These are phyloP conservation scores for Urocitellus parryii DNA, from an alignment of 2,113 vertebrate species.

Conservation along the genomic window DNA sequence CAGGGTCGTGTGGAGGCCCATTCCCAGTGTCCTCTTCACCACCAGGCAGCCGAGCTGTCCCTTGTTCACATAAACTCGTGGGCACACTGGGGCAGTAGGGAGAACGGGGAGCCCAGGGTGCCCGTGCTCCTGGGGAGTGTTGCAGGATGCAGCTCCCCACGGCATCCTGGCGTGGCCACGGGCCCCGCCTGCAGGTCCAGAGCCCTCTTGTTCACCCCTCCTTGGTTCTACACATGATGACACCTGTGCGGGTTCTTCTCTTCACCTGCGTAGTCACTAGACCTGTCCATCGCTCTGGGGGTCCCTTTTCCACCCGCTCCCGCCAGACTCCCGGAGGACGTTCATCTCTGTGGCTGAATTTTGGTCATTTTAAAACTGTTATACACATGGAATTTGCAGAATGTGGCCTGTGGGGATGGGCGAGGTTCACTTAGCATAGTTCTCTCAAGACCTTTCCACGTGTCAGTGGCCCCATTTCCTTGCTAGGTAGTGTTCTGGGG, in stretches of 20 bases:
- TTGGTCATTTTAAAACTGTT: neutral
- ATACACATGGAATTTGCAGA: fast-evolving
- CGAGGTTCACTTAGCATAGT: neutral
- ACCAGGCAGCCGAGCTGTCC: fast-evolving
- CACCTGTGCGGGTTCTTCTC: fast-evolving
- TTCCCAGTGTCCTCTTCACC: fast-evolving
- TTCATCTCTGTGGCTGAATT: fast-evolving
- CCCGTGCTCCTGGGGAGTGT: fast-evolving
- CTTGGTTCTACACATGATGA: fast-evolving
- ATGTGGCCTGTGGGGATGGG: neutral
- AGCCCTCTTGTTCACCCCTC: fast-evolving
- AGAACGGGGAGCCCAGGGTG: fast-evolving
- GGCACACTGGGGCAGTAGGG: neutral
- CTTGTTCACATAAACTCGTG: neutral
- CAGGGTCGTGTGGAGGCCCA: fast-evolving
- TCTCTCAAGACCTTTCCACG: fast-evolving
- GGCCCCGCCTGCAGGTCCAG: fast-evolving
- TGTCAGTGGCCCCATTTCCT: fast-evolving
- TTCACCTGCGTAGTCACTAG: fast-evolving
- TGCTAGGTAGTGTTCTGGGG: fast-evolving
- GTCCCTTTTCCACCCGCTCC: too few species aligned
- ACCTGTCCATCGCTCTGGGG: neutral
- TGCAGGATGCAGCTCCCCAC: fast-evolving
- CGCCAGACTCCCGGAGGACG: fast-evolving
- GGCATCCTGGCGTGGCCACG: fast-evolving